Base-by-base conservation (phyloP, 2,888 invertebrate genomes). In the Ennomos quercinarius region DNA sequence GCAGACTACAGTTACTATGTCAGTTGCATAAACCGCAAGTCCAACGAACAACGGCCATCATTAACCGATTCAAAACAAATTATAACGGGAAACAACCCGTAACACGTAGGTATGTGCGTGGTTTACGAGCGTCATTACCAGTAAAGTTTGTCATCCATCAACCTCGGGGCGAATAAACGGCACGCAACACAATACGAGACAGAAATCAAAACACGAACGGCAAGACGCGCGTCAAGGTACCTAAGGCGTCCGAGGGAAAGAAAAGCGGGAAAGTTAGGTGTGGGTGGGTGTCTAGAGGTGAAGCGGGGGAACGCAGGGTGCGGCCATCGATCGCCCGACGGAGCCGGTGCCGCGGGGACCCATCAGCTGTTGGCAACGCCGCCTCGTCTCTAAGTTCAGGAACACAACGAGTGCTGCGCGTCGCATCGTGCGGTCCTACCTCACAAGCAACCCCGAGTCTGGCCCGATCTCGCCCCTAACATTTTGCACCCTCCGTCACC, bases 201-300 rank as follows among this genome's bases (percentile, higher is more conserved):
- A 71, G 66, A 72, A 77, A 76, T 75, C 75, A 77, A 76, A 80
- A 78, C 71, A 80, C 62, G 67, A 69, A 66, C 68, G 59, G 49
- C 65, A 60, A 73, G 70, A 70, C 72, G 70, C 63, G 72, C 69
- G 67, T 60, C 60, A 62, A 67, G 68, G 68, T 72, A 71, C 67
- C 64, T 68, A 66, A 62, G 59, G 68, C 71, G 77, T 73, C 75
- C 65, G 73, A 77, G 83, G 80, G 83, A 85, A 87, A 88, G 87
- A 90, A 90, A 88, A 85, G 86, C 83, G 86, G 83, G 87, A 88
- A 89, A 87, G 87, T 86, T 84, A 83, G 83, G 80, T 79, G 79
- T 75, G 77, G 76, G 76, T 68, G 71, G 62, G 67, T 75, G 83
- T 84, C 83, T 86, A 80, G 81, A 78, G 77, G 80, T 73, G 86